phyloP scores from a whole-genome alignment of 2,113 vertebrate species.

The Oenanthe melanoleuca region DNA sequence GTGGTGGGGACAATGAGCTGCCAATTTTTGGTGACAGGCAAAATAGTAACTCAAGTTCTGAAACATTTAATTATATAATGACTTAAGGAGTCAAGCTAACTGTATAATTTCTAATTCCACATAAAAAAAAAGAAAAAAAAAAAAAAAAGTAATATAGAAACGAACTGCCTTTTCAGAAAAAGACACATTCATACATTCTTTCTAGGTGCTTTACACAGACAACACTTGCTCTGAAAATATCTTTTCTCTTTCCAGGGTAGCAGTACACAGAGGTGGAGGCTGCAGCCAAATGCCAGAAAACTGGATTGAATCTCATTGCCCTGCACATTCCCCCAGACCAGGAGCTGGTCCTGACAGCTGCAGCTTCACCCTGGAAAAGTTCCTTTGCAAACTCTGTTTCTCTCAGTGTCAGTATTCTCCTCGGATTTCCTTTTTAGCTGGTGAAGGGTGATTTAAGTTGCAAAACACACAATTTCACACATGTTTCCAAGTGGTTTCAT shows the following conservation, averaged over 20 bases:
- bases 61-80: constrained; percentile 30
- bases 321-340: not conserved
- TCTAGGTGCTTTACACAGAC: not conserved
- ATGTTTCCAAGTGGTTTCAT: not conserved
- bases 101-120: not conserved
- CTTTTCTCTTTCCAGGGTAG: not conserved
- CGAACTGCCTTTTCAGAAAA: not conserved
- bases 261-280: not conserved
- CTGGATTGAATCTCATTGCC: constrained; percentile 3
- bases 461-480: not conserved
- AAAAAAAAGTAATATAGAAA: not conserved
- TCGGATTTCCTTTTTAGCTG: not conserved
- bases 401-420: not conserved
- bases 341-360: not conserved
- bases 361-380: not conserved
- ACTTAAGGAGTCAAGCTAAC: not conserved
- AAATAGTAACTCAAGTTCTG: rapidly evolving
- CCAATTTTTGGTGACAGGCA: not conserved
- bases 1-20: not conserved
- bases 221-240: constrained; percentile 6
- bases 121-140: not conserved
- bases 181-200: not conserved
- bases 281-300: constrained; percentile 12
- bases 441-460: not conserved
- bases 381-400: not conserved